Percentiles rank a stretch among this genome's conserved stretches.
Evolutionary conservation across 2,797 vertebrate genomes (phyloP).

Genomic region (Dromococcyx pavoninus): DNA sequence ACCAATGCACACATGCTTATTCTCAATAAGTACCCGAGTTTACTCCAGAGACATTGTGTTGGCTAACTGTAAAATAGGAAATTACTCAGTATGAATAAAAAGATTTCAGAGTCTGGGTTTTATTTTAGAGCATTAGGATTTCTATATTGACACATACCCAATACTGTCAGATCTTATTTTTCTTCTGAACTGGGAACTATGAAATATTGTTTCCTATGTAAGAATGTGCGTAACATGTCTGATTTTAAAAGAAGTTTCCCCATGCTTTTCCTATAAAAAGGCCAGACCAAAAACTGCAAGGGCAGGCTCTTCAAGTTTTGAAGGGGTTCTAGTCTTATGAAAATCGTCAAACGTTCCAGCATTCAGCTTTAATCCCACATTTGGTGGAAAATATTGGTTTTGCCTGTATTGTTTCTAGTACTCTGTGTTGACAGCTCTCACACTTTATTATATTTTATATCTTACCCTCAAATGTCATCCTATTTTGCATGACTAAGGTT

Average conservation of each 20-base stretch:
- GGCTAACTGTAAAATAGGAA: neutral
- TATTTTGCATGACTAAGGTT: slow-evolving; percentile 3
- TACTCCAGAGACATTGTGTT: neutral
- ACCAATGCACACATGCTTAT: neutral
- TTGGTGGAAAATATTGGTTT: neutral
- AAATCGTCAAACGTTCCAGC: neutral
- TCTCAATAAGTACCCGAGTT: neutral
- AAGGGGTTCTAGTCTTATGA: neutral
- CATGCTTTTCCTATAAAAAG: neutral
- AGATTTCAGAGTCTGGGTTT: neutral
- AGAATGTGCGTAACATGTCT: fast-evolving
- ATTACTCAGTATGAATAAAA: neutral
- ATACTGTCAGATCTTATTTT: neutral
- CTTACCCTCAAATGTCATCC: neutral
- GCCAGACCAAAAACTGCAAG: neutral
- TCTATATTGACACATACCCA: neutral
- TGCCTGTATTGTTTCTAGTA: neutral
- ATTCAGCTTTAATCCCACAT: slow-evolving; percentile 1
- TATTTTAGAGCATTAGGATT: neutral
- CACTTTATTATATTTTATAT: neutral
- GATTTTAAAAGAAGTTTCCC: neutral
- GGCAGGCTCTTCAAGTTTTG: neutral
- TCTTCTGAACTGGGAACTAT: neutral
- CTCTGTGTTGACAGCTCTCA: neutral
- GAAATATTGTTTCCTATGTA: neutral